Evolutionary conservation across 2,113 vertebrate genomes (phyloP), one percentile per base, ranked within the genome.

Genomic region (Fukomys damarensis): DNA sequence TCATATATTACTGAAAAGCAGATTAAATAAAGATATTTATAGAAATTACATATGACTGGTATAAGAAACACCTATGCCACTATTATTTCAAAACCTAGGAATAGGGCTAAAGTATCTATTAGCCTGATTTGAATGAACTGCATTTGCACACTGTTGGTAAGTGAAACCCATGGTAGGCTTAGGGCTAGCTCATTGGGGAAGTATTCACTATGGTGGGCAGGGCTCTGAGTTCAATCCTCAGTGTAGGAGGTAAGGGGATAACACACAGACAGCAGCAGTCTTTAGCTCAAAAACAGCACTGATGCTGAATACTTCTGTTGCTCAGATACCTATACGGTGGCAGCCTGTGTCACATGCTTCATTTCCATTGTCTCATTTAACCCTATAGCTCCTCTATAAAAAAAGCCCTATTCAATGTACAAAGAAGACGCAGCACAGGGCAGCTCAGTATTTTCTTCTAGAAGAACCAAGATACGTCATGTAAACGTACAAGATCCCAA

Each of bases 11-110:
- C 19, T n/a, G 14, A 88, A 63, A 5, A 80, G 38, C 7, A 88
- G 54, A 89, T 80, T 93, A 65, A 52, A 66, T 38, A 70, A 66
- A 70, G 83, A 63, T 30, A 35, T 70, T 96, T 38, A 93, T 58
- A 76, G 93, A 94, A 92, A 59, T n/a, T 65, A 52, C 8, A 49
- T 59, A 20, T 35, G 77, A 59, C 4, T 83, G 14, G 58, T 80
- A 49, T 32, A 30, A 58, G 38, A 86, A 38, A 86, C 41, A 89
- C 12, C 80, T n/a, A 92, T 68, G 38, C 12, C 54, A 76, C 2
- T 46, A 77, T 83, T 63, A 72, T 35, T 52, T 82, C 5, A 80
- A 89, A 94, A 76, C 14, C 17, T 54, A 93, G 49, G 38, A 84
- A 58, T 2, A 91, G 4, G 66, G 30, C 5, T 56, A 56, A 70